Evolutionary conservation across 2,113 vertebrate species (phyloP).

Genomic region (Brevimyrus niger): DNA sequence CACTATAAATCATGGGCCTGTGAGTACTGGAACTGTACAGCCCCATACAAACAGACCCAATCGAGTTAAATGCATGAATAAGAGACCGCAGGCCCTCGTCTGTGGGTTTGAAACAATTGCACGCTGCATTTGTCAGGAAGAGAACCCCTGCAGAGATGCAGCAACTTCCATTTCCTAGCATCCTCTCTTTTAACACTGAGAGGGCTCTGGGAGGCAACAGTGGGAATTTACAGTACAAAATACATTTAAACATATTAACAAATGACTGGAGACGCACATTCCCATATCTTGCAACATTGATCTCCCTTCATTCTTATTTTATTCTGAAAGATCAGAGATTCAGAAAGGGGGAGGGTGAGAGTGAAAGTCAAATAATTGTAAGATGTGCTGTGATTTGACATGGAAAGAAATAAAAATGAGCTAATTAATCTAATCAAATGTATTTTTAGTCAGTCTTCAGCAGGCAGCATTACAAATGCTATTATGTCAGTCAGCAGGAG

Average conservation of each 20-base stretch:
- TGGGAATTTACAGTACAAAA: not conserved
- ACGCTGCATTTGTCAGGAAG: not conserved
- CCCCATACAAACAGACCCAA: not conserved
- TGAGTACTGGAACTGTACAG: not conserved
- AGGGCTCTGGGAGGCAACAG: not conserved
- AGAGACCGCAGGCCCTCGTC: not conserved
- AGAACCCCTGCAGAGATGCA: not conserved
- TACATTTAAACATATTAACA: not conserved
- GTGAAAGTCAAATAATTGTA: not conserved
- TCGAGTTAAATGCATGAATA: not conserved
- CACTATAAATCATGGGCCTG: not conserved
- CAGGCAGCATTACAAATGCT: not conserved
- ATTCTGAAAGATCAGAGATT: not conserved
- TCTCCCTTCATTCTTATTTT: not conserved
- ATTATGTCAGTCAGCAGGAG: not conserved
- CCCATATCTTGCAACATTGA: not conserved
- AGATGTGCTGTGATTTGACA: not conserved
- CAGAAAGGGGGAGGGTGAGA: not conserved
- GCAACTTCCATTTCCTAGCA: not conserved
- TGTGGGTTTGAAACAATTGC: not conserved
- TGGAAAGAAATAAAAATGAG: not conserved
- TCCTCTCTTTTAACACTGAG: not conserved
- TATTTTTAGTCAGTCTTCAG: not conserved
- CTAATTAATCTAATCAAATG: not conserved
- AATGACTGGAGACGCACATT: not conserved